phyloP scores from a whole-genome alignment of 1,140 invertebrate genomes.

The Wasmannia auropunctata region DNA sequence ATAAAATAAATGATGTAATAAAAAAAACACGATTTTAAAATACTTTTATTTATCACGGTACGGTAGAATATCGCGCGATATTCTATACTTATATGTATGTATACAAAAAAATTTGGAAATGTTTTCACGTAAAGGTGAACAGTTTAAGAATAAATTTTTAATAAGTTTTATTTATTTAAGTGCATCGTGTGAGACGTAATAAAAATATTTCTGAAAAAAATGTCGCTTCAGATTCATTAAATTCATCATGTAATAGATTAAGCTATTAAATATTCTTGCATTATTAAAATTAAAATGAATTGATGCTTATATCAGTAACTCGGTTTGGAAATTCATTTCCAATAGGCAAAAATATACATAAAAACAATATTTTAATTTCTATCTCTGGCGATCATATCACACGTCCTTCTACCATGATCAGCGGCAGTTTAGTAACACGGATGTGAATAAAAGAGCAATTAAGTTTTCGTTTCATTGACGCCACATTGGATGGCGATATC shows the following conservation, averaged over 20 bases:
- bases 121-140: neutral
- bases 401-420: neutral
- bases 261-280: neutral
- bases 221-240: neutral
- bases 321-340: neutral
- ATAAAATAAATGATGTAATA: no score
- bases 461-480: slow-evolving; percentile 45
- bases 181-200: slow-evolving; percentile 16
- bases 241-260: neutral
- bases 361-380: neutral
- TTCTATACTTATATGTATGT: neutral
- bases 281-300: neutral
- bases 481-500: neutral
- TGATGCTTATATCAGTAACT: neutral
- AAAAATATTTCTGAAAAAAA: slow-evolving; percentile 5
- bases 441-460: slow-evolving; percentile 38
- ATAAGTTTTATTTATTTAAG: neutral
- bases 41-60: neutral
- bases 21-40: neutral
- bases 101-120: neutral
- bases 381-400: neutral
- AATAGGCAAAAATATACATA: neutral
- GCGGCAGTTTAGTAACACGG: neutral
- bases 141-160: neutral
- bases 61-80: neutral